These are phyloP conservation scores for Morpho helenor DNA, from an alignment of 2,888 invertebrate genomes.

Conservation along the genomic window DNA sequence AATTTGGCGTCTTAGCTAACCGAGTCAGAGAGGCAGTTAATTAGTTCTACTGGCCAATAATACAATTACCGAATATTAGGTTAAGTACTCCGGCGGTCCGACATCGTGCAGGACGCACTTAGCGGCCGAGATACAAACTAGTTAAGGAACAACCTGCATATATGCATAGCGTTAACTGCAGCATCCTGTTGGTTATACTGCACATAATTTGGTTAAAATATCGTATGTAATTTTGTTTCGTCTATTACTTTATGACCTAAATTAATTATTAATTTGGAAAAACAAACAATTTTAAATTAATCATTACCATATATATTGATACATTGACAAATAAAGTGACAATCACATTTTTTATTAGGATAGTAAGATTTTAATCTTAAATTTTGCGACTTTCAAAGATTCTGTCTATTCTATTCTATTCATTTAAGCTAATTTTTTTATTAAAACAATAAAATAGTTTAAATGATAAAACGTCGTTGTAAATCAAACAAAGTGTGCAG, in stretches of 20 bases:
- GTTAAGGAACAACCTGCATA: conserved; percentile 43
- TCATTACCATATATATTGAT: too few relatives aligned
- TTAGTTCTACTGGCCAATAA: conserved; percentile 65
- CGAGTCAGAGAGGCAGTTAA: conserved; percentile 59
- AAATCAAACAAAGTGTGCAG: conserved; percentile 11
- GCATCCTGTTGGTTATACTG: conserved; percentile 2
- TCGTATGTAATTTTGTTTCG: neutral
- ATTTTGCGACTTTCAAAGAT: too few relatives aligned
- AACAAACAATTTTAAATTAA: neutral
- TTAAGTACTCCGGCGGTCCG: conserved; percentile 64
- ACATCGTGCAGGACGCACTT: conserved; percentile 58
- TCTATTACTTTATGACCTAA: too few relatives aligned
- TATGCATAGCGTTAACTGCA: conserved; percentile 21
- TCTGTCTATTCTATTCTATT: too few relatives aligned
- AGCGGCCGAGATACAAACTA: conserved; percentile 65
- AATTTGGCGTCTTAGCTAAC: conserved; percentile 56
- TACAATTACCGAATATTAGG: conserved; percentile 74
- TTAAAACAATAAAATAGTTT: neutral
- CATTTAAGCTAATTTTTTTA: too few relatives aligned
- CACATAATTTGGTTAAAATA: neutral
- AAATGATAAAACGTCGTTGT: neutral
- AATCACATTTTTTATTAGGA: too few relatives aligned
- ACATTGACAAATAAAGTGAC: too few relatives aligned
- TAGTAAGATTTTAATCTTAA: too few relatives aligned
- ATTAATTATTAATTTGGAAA: too few relatives aligned